Conservation (phyloP, 2,113 vertebrate species). For the Numida meleagris region DNA sequence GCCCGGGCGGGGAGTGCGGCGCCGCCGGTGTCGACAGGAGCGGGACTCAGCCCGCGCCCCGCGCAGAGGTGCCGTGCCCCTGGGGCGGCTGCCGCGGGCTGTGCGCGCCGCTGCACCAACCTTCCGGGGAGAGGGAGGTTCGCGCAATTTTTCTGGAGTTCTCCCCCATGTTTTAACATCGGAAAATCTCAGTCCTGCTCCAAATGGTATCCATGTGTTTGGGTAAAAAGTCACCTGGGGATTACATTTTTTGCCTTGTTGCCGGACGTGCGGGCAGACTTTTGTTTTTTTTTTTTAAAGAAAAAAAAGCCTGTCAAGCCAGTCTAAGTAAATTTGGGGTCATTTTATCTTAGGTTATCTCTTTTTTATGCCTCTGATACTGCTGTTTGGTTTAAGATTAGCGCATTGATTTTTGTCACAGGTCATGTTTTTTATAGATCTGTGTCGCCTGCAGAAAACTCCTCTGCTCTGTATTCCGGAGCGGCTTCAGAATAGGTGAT, state of each 20-base stretch:
- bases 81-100: neutral
- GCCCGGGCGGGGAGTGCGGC: too few species aligned
- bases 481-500: slow-evolving; percentile 39
- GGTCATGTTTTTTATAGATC: slow-evolving; percentile 80
- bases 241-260: neutral
- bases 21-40: neutral
- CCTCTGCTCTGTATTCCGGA: slow-evolving; percentile 31
- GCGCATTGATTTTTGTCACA: slow-evolving; percentile 82
- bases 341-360: slow-evolving; percentile 73
- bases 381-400: slow-evolving; percentile 80
- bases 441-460: slow-evolving; percentile 68
- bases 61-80: neutral
- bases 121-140: neutral
- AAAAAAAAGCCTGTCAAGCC: slow-evolving; percentile 49
- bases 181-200: neutral
- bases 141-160: neutral
- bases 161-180: neutral
- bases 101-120: neutral
- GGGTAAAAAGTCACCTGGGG: slow-evolving; percentile 13
- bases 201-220: slow-evolving; percentile 31
- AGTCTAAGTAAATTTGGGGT: slow-evolving; percentile 49
- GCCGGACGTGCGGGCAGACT: neutral
- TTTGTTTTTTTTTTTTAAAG: neutral
- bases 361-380: slow-evolving; percentile 75
- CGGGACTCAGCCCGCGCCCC: neutral